Conservation (phyloP, 2,113 vertebrate species). For the Otus sunia region DNA sequence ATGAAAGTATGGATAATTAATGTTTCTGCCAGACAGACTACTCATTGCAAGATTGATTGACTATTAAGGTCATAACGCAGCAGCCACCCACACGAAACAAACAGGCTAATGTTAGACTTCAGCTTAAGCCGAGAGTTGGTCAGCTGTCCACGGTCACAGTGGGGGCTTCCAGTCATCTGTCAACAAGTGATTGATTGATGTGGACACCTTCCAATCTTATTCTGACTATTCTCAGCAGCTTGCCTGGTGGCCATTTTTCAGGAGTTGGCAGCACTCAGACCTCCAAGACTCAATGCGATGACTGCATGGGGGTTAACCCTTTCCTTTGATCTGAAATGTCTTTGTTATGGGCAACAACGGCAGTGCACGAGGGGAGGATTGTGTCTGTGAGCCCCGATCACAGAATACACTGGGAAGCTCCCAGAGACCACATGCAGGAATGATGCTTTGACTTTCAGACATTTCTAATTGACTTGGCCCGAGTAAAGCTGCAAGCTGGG, state of each 20-base stretch:
- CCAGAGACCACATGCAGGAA: not conserved
- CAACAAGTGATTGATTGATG: constrained; percentile 91
- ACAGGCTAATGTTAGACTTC: constrained; percentile 59
- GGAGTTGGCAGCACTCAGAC: constrained; percentile 72
- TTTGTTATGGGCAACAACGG: not conserved
- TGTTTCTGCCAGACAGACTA: constrained; percentile 72
- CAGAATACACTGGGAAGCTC: not conserved
- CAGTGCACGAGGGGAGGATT: rapidly evolving
- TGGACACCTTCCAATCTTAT: constrained; percentile 83
- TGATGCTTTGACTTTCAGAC: not conserved
- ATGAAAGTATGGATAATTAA: constrained; percentile 76
- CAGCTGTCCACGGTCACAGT: constrained; percentile 83
- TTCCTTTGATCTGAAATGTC: constrained; percentile 41
- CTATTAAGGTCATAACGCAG: constrained; percentile 84
- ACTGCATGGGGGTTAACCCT: constrained; percentile 61
- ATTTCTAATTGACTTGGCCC: constrained; percentile 33
- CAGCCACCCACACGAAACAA: constrained; percentile 65
- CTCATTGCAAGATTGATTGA: constrained; percentile 79
- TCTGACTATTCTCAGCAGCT: constrained; percentile 74
- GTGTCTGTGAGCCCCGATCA: not conserved
- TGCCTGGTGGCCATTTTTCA: constrained; percentile 88
- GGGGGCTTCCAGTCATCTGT: constrained; percentile 86
- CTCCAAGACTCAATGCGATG: constrained; percentile 54
- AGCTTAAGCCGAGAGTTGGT: constrained; percentile 77
- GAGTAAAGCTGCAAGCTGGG: not conserved